Conservation (phyloP, 1,140 invertebrate species). For the Brachionus asplanchnoidis region DNA sequence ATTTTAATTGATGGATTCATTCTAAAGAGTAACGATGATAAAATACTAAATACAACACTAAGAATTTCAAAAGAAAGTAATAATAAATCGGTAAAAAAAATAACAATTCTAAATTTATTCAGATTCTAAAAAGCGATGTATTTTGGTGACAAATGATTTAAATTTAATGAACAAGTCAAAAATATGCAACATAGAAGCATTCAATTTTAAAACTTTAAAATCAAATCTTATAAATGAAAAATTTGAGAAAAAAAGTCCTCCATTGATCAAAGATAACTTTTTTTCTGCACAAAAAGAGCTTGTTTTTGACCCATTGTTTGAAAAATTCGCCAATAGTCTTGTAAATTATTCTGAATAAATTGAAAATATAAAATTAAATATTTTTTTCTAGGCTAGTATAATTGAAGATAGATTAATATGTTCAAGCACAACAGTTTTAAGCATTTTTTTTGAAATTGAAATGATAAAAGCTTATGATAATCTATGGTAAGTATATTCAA, state of each 20-base stretch:
- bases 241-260: not conserved
- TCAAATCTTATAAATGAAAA: not conserved
- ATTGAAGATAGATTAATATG: not conserved
- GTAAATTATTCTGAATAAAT: not conserved
- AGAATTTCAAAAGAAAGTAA: not conserved
- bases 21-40: not conserved
- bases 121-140: not conserved
- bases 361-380: not conserved
- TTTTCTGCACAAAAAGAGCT: not conserved
- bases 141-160: conserved; percentile 15
- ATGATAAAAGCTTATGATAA: conserved; percentile 29
- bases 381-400: not conserved
- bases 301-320: not conserved
- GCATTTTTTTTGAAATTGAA: conserved; percentile 21
- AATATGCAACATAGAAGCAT: not conserved
- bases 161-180: conserved; percentile 29
- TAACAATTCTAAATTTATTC: not conserved
- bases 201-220: conserved; percentile 5
- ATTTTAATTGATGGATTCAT: not conserved
- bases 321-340: not conserved
- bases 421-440: not conserved
- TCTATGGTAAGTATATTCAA: not conserved
- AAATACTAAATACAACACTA: not conserved
- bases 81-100: not conserved
- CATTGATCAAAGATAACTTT: not conserved